Percentiles rank a stretch among this genome's conserved stretches.
Conservation (phyloP, 2,888 invertebrate genomes). For the Drosophila tripunctata region DNA sequence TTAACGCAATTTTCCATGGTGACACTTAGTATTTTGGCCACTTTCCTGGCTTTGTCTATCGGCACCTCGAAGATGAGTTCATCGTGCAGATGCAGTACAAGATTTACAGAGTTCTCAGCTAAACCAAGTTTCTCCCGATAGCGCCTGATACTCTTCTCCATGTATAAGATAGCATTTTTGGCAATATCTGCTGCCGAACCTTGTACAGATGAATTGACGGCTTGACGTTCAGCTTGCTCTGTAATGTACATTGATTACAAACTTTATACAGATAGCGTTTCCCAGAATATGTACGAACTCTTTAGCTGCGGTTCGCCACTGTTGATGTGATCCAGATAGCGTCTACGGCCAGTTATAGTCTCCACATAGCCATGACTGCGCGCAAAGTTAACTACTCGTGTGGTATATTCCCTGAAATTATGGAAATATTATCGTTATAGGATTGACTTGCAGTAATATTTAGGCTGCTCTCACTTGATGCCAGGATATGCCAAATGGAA, state of each 20-base stretch:
- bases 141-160: conserved; percentile 87
- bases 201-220: conserved; percentile 97
- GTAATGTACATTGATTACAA: background rate
- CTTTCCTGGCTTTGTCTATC: conserved; percentile 85
- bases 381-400: conserved; percentile 87
- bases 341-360: conserved; percentile 91
- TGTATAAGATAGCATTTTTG: conserved; percentile 93
- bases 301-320: conserved; percentile 86
- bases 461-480: conserved; percentile 86
- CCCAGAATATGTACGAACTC: conserved; percentile 85
- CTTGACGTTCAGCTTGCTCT: conserved; percentile 97
- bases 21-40: conserved; percentile 88
- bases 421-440: no score
- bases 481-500: conserved; percentile 92
- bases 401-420: conserved; percentile 67
- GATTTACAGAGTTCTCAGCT: conserved; percentile 85
- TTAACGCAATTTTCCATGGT: conserved; percentile 92
- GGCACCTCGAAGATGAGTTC: conserved; percentile 97
- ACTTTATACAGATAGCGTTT: no score
- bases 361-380: conserved; percentile 90
- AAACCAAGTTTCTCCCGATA: conserved; percentile 81
- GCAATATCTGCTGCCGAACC: conserved; percentile 98
- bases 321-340: conserved; percentile 91
- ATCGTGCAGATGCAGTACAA: conserved; percentile 97
- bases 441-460: no score